Base-by-base conservation (phyloP, 2,888 invertebrate genomes). In the Eucera pruinosa region DNA sequence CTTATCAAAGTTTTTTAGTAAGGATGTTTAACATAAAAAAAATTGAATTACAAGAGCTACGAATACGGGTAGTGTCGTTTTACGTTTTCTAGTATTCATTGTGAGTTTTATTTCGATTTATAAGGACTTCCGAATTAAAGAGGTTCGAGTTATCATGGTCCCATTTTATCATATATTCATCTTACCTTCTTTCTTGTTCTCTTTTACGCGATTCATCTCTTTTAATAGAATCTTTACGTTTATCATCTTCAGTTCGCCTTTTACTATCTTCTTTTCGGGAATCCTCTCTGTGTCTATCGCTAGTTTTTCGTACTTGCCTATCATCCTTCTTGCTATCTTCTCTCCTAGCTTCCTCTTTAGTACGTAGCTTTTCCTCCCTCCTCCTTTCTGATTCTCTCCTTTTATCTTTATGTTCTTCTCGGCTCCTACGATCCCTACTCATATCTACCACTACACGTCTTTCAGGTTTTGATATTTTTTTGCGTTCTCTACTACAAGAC, bases 261-360 rank as follows among this genome's bases (percentile, higher is more conserved):
- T 84, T 84, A 36, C 67, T 72, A 85, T 89, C 93, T 87, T 88
- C 94, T 86, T 89, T 93, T 91, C 91, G 94, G 86, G 89, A 89
- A 69, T 93, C 89, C 80, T 93, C 93, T 78, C 92, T 93, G 9
- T 82, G 81, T 50, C 87, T 85, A 25, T 90, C 89, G 78, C 93
- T 89, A 86, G 92, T 90, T 91, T 84, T 92, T 91, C 85, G 93
- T 91, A 75, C 91, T 89, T 91, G 78, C 91, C 93, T 88, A 86
- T 93, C 92, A 86, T 93, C 93, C 91, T 94, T 92, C 90, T 93
- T 84, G 89, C 78, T 77, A 68, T 87, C 86, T 9, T 89, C 91
- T 54, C 86, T 88, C 43, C 87, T 86, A 15, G 78, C 81, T 69
- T 89, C 90, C 18, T 90, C 90, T 48, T 87, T 87, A 15, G 80